phyloP scores from a whole-genome alignment of 1,140 invertebrate species.

The Dreissena polymorpha region DNA sequence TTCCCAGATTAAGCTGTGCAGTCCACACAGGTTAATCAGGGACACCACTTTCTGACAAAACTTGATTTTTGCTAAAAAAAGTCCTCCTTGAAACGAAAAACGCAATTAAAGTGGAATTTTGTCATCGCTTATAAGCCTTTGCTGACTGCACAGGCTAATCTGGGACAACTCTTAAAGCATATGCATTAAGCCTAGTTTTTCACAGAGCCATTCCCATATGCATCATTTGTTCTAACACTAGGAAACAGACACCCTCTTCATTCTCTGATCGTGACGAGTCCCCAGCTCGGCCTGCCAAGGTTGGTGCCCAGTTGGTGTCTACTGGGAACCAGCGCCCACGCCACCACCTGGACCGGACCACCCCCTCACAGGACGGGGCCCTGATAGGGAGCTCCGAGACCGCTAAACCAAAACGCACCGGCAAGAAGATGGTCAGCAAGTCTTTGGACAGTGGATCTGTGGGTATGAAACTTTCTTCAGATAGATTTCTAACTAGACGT shows the following conservation, averaged over 20 bases:
- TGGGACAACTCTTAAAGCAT: no score
- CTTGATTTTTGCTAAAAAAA: no score
- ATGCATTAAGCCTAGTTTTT: no score
- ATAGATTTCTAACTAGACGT: neutral
- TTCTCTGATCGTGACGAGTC: neutral
- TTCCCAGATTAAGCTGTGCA: no score
- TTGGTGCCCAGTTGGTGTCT: conserved; percentile 44
- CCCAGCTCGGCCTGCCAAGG: conserved; percentile 59
- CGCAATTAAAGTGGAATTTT: no score
- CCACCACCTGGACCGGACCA: conserved; percentile 74
- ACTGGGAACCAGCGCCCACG: conserved; percentile 35
- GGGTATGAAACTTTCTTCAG: conserved; percentile 10
- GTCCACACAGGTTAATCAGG: no score
- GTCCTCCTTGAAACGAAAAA: no score
- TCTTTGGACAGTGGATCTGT: conserved; percentile 44
- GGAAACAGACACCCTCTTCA: conserved; percentile 36
- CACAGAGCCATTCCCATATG: no score
- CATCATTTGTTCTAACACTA: neutral
- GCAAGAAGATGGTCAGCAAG: conserved; percentile 45
- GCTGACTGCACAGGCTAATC: no score
- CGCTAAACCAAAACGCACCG: conserved; percentile 21
- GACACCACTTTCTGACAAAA: no score
- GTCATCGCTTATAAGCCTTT: no score
- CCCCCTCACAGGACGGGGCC: conserved; percentile 69
- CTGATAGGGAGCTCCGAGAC: conserved; percentile 66